Conservation (phyloP, 2,113 vertebrate species). For the Ciconia boyciana region DNA sequence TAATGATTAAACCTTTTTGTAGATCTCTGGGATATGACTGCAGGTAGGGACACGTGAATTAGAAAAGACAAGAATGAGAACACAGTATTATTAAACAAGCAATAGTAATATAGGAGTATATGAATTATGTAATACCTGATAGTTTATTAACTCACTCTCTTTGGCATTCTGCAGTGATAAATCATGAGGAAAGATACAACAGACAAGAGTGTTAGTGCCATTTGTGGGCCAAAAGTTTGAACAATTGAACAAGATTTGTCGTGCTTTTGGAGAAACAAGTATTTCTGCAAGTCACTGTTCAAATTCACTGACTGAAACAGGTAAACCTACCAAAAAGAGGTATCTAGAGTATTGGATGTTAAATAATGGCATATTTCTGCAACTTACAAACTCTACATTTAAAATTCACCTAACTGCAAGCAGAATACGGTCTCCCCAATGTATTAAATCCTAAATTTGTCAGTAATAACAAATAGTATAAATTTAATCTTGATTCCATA, state of each 20-base stretch:
- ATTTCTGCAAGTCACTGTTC: neutral
- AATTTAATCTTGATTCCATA: neutral
- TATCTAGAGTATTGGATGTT: neutral
- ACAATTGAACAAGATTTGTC: neutral
- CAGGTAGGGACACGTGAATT: neutral
- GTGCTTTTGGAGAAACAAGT: neutral
- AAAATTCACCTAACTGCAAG: neutral
- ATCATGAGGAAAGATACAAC: neutral
- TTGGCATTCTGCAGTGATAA: neutral
- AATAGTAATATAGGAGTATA: neutral
- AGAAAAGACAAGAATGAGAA: conserved; percentile 6
- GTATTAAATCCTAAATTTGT: neutral
- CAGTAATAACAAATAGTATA: neutral
- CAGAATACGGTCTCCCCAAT: neutral
- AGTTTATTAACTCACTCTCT: neutral
- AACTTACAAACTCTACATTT: neutral
- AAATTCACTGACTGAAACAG: neutral
- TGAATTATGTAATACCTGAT: neutral
- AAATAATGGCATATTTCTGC: neutral
- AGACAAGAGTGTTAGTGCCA: neutral
- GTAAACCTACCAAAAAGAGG: neutral
- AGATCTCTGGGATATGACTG: neutral
- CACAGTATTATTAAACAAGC: neutral
- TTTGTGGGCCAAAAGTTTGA: neutral
- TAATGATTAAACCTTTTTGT: neutral